Conservation (phyloP, 1,140 invertebrate genomes). For the Magallana angulata region DNA sequence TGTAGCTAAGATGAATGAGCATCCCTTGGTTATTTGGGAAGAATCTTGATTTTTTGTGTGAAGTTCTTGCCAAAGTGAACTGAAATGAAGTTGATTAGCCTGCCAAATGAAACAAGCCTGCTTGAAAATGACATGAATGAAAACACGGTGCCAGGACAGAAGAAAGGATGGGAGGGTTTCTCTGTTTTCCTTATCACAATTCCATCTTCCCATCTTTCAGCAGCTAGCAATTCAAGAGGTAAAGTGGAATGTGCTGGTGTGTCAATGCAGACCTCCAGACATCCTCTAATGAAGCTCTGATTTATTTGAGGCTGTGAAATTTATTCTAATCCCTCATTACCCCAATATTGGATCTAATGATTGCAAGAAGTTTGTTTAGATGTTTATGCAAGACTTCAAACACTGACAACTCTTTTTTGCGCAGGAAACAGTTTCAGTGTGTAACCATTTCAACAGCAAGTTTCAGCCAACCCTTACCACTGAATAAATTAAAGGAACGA, state of each 20-base stretch:
- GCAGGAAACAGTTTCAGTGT: not conserved
- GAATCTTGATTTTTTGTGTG: slow-evolving; percentile 13
- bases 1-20: slow-evolving; percentile 19
- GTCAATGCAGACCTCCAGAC: slow-evolving; percentile 14
- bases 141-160: slow-evolving; percentile 26
- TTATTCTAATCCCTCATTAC: slow-evolving; percentile 32
- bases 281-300: slow-evolving; percentile 10
- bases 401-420: slow-evolving; percentile 23
- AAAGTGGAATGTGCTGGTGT: slow-evolving; percentile 3
- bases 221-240: slow-evolving; percentile 22
- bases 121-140: slow-evolving; percentile 31
- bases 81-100: slow-evolving; percentile 17
- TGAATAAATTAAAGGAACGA: not conserved
- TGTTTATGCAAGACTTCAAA: slow-evolving; percentile 38
- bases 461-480: not conserved
- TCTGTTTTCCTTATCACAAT: slow-evolving; percentile 33
- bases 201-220: slow-evolving; percentile 30
- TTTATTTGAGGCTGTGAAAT: slow-evolving; percentile 38
- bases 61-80: slow-evolving; percentile 30
- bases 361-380: slow-evolving; percentile 19
- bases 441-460: slow-evolving; percentile 1
- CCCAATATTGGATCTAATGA: slow-evolving; percentile 28
- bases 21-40: slow-evolving; percentile 7
- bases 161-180: slow-evolving; percentile 8
- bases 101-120: slow-evolving; percentile 35